Percentiles rank a stretch among this genome's conserved stretches.
Conservation (phyloP, 1,140 invertebrate species). For the Papilio aristodemus region DNA sequence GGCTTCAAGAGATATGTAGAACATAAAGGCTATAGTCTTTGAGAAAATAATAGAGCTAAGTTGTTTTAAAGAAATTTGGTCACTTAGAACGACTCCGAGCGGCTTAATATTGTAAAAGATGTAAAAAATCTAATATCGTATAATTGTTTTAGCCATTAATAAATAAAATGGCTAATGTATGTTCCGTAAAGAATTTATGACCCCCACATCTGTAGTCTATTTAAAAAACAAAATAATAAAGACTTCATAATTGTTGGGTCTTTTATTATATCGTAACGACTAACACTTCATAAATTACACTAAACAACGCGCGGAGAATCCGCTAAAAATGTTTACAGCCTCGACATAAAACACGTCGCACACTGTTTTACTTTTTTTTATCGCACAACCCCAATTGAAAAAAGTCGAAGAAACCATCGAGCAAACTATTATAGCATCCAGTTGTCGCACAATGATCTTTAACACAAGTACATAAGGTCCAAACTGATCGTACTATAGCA, state of each 20-base stretch:
- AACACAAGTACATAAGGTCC: background rate
- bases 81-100: no score
- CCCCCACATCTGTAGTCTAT: conserved; percentile 1
- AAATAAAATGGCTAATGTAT: no score
- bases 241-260: conserved; percentile 17
- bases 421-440: background rate
- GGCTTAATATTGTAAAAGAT: no score
- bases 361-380: conserved; percentile 56
- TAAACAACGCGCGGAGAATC: conserved; percentile 72
- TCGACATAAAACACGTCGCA: conserved; percentile 63
- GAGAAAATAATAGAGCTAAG: no score
- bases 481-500: background rate
- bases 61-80: no score
- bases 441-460: background rate
- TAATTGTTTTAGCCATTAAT: no score
- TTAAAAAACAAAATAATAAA: conserved; percentile 23
- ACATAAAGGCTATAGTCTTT: no score
- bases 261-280: conserved; percentile 35
- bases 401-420: background rate
- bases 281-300: conserved; percentile 60
- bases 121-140: no score
- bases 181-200: background rate
- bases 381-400: conserved; percentile 50
- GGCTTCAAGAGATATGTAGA: no score
- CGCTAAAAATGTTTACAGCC: conserved; percentile 48